Conservation (phyloP, 2,113 vertebrate genomes). For the Apodemus sylvaticus region DNA sequence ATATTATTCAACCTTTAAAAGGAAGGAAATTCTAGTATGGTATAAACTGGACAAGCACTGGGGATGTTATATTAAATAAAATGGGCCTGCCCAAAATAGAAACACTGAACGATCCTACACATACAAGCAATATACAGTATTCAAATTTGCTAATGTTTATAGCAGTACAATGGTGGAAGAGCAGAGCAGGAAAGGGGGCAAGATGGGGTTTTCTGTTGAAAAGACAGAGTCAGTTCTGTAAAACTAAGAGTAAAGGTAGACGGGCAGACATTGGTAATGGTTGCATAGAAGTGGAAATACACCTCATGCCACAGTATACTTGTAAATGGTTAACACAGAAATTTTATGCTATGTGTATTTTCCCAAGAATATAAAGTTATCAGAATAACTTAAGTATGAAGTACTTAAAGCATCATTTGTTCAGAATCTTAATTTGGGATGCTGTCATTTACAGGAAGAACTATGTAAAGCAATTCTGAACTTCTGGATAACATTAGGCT, state of each 20-base stretch:
- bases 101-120: not conserved
- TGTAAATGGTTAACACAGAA: not conserved
- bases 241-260: not conserved
- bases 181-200: not conserved
- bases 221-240: not conserved
- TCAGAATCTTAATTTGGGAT: not conserved
- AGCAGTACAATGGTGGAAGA: not conserved
- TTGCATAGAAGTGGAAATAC: not conserved
- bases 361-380: not conserved
- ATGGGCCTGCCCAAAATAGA: not conserved
- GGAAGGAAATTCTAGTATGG: not conserved
- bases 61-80: not conserved
- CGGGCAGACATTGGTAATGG: not conserved
- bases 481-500: not conserved
- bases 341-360: not conserved
- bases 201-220: not conserved
- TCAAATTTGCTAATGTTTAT: not conserved
- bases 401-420: not conserved
- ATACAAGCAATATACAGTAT: not conserved
- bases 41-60: not conserved
- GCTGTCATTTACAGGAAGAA: not conserved
- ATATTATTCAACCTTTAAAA: conserved; percentile 22
- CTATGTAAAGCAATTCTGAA: not conserved
- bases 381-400: not conserved
- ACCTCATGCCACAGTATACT: not conserved